Percentiles rank a stretch among this genome's conserved stretches.
These are phyloP conservation scores for Antennarius maculatus DNA, from an alignment of 2,797 vertebrate species.

Conservation along the genomic window DNA sequence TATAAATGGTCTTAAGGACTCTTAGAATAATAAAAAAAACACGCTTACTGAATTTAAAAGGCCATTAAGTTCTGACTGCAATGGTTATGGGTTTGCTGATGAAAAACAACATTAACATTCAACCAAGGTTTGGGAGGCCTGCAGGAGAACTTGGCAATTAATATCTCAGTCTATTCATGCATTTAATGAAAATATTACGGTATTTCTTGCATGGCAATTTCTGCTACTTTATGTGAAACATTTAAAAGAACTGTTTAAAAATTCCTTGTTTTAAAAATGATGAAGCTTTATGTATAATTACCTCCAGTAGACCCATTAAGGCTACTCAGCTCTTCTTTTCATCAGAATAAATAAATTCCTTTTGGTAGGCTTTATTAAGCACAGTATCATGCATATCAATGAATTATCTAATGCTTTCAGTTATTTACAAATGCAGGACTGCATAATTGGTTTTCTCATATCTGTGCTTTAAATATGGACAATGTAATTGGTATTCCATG, in stretches of 20 bases:
- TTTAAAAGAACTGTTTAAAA: constrained; percentile 42
- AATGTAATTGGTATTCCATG: constrained; percentile 61
- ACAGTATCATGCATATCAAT: constrained; percentile 32
- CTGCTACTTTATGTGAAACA: constrained; percentile 40
- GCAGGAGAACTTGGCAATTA: constrained; percentile 65
- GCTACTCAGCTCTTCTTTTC: constrained; percentile 40
- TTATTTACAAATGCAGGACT: constrained; percentile 47
- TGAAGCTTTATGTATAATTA: constrained; percentile 39
- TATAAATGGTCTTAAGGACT: constrained; percentile 54
- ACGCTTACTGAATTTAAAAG: constrained; percentile 60
- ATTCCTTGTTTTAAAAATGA: constrained; percentile 33
- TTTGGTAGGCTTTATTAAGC: constrained; percentile 48
- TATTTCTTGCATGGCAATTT: constrained; percentile 50
- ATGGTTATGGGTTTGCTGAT: constrained; percentile 51
- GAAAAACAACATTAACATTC: constrained; percentile 72
- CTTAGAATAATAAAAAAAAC: constrained; percentile 27
- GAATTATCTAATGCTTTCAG: constrained; percentile 38
- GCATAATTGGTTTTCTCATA: constrained; percentile 72
- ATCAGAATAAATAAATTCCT: constrained; percentile 34
- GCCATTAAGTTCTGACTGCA: constrained; percentile 54
- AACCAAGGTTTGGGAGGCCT: constrained; percentile 43
- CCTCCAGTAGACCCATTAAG: constrained; percentile 41
- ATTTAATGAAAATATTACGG: constrained; percentile 74
- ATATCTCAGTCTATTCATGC: constrained; percentile 72
- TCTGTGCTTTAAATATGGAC: constrained; percentile 51